Percentiles rank a stretch among this genome's conserved stretches.
These are phyloP conservation scores for Musca domestica DNA, from an alignment of 1,140 invertebrate genomes.

Conservation along the genomic window DNA sequence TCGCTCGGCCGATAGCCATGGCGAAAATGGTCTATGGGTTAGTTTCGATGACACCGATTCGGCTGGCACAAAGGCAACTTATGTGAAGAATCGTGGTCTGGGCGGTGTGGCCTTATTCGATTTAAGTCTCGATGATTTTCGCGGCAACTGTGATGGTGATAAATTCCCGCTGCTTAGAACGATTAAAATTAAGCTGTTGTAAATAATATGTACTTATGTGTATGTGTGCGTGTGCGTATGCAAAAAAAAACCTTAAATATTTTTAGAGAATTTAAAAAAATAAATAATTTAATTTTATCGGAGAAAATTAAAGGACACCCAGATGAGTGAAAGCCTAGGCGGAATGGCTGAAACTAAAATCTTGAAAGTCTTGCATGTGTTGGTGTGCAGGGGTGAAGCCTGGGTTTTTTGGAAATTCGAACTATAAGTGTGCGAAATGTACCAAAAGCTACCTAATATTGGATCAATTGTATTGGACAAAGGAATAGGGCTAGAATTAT, in stretches of 20 bases:
- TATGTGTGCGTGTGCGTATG: neutral
- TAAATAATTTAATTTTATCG: no score
- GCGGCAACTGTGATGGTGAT: conserved; percentile 73
- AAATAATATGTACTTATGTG: conserved; percentile 11
- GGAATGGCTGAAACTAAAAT: no score
- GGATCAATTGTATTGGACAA: no score
- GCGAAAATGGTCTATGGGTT: conserved; percentile 78
- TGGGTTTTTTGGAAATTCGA: no score
- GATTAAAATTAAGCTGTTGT: conserved; percentile 60
- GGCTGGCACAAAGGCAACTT: conserved; percentile 75
- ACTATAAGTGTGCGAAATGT: no score
- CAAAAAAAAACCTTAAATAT: neutral
- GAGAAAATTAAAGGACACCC: no score
- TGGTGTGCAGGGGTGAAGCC: no score
- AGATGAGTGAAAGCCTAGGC: no score
- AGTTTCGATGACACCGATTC: conserved; percentile 86
- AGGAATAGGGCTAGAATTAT: no score
- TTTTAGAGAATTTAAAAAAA: no score
- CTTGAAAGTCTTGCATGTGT: no score
- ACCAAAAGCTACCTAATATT: no score
- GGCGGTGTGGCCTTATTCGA: conserved; percentile 81
- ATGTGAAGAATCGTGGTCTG: conserved; percentile 68
- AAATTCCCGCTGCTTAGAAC: conserved; percentile 72
- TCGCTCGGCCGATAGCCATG: conserved; percentile 65
- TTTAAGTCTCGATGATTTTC: conserved; percentile 78